Evolutionary conservation across 2,888 invertebrate genomes (phyloP).

Genomic region (Coelinius sp.): DNA sequence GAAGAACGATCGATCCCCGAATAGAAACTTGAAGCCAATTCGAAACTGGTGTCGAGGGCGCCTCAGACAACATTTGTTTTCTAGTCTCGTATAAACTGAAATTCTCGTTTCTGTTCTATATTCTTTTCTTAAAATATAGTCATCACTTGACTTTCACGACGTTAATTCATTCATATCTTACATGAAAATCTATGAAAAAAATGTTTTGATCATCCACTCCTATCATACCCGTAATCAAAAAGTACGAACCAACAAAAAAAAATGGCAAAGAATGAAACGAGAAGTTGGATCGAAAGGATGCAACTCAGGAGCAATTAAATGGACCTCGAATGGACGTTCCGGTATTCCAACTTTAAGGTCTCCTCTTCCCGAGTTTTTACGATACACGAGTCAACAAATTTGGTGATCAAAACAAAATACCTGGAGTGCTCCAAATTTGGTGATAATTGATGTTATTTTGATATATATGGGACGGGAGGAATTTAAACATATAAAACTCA

Average conservation of each 20-base stretch:
- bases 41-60: background rate
- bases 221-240: background rate
- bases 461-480: background rate
- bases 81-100: constrained; percentile 6
- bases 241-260: too few relatives aligned
- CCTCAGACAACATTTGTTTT: background rate
- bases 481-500: background rate
- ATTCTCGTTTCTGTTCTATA: constrained; percentile 4
- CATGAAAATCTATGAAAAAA: background rate
- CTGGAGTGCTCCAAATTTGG: constrained; percentile 5
- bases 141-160: constrained; percentile 20
- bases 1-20: constrained; percentile 27
- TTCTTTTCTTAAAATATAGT: background rate
- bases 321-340: constrained; percentile 32
- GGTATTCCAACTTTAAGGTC: constrained; percentile 19
- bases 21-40: constrained; percentile 15
- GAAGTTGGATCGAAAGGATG: constrained; percentile 33
- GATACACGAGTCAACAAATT: constrained; percentile 15
- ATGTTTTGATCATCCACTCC: background rate
- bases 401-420: constrained; percentile 31
- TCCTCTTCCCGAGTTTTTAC: constrained; percentile 34
- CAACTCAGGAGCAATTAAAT: constrained; percentile 30
- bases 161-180: constrained; percentile 21
- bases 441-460: background rate
- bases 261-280: constrained; percentile 19